Evolutionary conservation across 64 coral and sea anemone genomes (phyloP).

Genomic region (Cladopsammia gracilis): DNA sequence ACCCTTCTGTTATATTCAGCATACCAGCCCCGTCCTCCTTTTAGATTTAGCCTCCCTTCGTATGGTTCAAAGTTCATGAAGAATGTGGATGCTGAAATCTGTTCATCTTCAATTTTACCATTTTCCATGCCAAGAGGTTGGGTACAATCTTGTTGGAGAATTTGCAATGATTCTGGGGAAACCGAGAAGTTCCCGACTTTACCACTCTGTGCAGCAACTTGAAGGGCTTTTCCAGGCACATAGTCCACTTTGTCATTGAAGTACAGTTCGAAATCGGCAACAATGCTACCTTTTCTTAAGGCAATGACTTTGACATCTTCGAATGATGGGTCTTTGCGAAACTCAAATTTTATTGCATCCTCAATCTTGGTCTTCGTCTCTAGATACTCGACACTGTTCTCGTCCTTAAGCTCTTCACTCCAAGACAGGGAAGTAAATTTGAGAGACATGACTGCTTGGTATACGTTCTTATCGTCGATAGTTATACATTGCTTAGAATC

Average conservation of each 20-base stretch:
- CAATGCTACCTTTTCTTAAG: constrained; percentile 4
- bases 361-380: constrained; percentile 5
- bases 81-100: constrained; percentile 11
- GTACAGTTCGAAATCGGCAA: constrained; percentile 36
- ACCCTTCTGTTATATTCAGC: neutral
- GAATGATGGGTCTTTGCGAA: constrained; percentile 24
- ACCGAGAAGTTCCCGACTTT: constrained; percentile 29
- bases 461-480: neutral
- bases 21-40: constrained; percentile 16
- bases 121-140: constrained; percentile 52
- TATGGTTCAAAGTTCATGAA: neutral
- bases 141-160: neutral
- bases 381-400: neutral
- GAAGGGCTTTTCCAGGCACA: neutral
- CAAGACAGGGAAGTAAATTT: constrained; percentile 11
- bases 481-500: constrained; percentile 20
- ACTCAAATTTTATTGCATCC: constrained; percentile 14
- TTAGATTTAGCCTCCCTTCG: constrained; percentile 25
- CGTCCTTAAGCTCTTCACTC: neutral
- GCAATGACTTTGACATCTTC: neutral
- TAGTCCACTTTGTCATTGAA: constrained; percentile 28
- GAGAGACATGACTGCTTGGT: constrained; percentile 1
- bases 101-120: constrained; percentile 3
- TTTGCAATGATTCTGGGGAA: constrained; percentile 1
- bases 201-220: neutral